Conservation (phyloP, 2,113 vertebrate genomes). For the Grammatotria lemairii region DNA sequence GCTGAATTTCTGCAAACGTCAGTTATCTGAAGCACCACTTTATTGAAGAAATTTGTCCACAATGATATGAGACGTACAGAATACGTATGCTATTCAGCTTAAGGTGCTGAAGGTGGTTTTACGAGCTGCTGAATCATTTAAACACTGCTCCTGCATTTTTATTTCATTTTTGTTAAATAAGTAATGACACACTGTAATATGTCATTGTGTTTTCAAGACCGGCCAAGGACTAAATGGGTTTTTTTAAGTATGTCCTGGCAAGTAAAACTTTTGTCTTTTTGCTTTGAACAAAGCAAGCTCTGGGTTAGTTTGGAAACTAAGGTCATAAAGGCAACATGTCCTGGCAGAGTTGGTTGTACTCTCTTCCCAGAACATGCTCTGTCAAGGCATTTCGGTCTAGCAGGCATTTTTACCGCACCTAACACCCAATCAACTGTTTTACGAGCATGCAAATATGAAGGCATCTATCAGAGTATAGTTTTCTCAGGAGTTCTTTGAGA, state of each 20-base stretch:
- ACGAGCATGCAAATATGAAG: neutral
- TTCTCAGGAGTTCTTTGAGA: neutral
- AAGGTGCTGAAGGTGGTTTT: neutral
- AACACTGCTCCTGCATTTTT: neutral
- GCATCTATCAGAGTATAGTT: neutral
- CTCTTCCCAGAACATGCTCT: neutral
- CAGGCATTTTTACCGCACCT: neutral
- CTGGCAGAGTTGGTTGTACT: neutral
- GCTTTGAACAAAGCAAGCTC: neutral
- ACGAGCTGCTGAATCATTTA: neutral
- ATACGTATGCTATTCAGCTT: neutral
- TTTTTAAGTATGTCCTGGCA: neutral
- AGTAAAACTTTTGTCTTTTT: neutral
- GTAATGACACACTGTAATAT: neutral
- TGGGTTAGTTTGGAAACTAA: neutral
- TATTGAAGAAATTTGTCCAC: neutral
- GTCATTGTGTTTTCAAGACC: neutral
- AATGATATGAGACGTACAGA: neutral
- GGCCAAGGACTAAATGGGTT: accelerated
- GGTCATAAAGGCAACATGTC: neutral
- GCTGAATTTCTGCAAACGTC: neutral
- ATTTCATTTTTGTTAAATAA: neutral
- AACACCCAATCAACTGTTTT: neutral
- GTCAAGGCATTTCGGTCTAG: neutral
- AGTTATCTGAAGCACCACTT: neutral